Base-by-base conservation (phyloP, 2,888 invertebrate species). In the Acanthosoma haemorrhoidale region DNA sequence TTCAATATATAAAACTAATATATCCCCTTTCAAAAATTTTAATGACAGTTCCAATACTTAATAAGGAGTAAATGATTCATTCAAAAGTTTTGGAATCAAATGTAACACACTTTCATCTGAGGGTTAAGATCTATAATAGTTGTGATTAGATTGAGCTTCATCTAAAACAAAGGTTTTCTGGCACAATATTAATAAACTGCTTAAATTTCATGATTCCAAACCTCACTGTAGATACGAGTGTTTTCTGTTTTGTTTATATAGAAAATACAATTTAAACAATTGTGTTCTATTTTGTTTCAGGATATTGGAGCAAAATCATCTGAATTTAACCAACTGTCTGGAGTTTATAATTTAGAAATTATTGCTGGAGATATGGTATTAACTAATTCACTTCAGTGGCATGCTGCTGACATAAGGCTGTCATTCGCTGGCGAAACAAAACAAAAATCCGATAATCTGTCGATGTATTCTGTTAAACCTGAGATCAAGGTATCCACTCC, bases 331-430 rank as follows among this genome's bases (percentile, higher is more conserved):
- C 84, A 86, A 74, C 82, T 84, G 68, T 90, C 90, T 58, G 97
- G 95, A 38, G 80, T 84, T 57, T 96, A 96, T 82, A 84, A 87
- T 73, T 83, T 97, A 74, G 90, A 90, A 75, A 79, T 98, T 73
- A 89, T 94, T 75, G 83, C 98, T 68, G 99, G 98, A 4, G 99
- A 98, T 83, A 87, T 92, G 70, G 87, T 94, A 5, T 86, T 95
- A 72, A 88, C 91, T 75, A 95, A 94, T 81, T 92, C 97, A 13
- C 85, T 97, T 77, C 85, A 89, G 41, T 98, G 97, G 96, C 80
- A 83, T 43, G 79, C 98, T 64, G 94, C 91, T 41, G 87, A 89
- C 68, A 84, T 95, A 4, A 84, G 85, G 70, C 82, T 96, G 72
- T 90, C 86, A 83, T 85, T 34, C 82, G 82, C 71, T 25, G 13